Conservation (phyloP, 2,888 invertebrate species). For the Lasius platythorax region DNA sequence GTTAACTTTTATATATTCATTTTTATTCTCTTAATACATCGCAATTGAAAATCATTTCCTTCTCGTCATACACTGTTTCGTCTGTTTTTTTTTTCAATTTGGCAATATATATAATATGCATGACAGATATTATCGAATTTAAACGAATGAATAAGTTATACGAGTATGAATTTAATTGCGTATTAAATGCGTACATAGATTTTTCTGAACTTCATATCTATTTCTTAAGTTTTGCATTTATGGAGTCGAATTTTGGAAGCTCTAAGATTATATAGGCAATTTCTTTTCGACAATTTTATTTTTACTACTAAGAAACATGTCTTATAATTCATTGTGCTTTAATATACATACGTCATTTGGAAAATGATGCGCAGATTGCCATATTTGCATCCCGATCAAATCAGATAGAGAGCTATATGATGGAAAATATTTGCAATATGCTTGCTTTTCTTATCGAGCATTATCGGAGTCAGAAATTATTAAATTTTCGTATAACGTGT, state of each 20-base stretch:
- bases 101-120: background rate
- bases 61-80: background rate
- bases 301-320: background rate
- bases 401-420: background rate
- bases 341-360: background rate
- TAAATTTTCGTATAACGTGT: background rate
- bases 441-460: background rate
- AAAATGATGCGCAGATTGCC: background rate
- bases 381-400: background rate
- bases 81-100: background rate
- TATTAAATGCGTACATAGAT: background rate
- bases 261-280: background rate
- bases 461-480: background rate
- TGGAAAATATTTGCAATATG: background rate
- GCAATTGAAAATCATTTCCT: constrained; percentile 9
- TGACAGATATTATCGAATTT: background rate
- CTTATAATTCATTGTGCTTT: background rate
- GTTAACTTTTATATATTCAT: constrained; percentile 1
- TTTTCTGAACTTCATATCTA: background rate
- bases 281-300: background rate
- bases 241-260: background rate
- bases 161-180: background rate
- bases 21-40: constrained; percentile 19
- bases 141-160: background rate
- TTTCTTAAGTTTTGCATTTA: background rate